Percentiles rank a stretch among this genome's conserved stretches.
These are phyloP conservation scores for Zaprionus capensis DNA, from an alignment of 1,140 invertebrate species.

Conservation along the genomic window DNA sequence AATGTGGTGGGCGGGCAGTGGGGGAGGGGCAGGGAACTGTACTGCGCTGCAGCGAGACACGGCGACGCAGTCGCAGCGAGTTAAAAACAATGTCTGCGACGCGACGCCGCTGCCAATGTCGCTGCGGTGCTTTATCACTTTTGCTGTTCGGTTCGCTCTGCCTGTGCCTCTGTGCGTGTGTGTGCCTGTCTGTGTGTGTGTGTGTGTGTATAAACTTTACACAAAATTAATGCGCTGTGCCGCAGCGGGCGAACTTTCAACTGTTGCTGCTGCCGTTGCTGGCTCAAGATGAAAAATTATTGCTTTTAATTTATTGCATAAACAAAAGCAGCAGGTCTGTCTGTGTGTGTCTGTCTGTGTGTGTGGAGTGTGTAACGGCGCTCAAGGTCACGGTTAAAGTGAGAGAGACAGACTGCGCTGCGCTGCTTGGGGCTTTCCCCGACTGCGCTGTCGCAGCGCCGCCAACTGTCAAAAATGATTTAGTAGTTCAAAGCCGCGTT, in stretches of 20 bases:
- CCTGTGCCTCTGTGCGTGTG: constrained; percentile 10
- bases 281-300: constrained; percentile 84
- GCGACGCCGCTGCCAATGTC: constrained; percentile 55
- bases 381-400: constrained; percentile 76
- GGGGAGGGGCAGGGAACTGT: background rate
- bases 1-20: constrained; percentile 5
- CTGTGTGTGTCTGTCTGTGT: constrained; percentile 18
- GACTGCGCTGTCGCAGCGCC: constrained; percentile 58
- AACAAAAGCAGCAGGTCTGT: constrained; percentile 65
- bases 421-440: constrained; percentile 76
- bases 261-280: constrained; percentile 69
- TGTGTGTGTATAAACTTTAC: constrained; percentile 65
- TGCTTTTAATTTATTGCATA: constrained; percentile 84
- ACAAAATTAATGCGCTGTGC: constrained; percentile 80
- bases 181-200: constrained; percentile 45
- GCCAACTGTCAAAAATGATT: constrained; percentile 82
- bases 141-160: constrained; percentile 15
- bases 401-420: constrained; percentile 20
- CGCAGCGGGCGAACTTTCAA: constrained; percentile 83
- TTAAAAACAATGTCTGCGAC: constrained; percentile 78
- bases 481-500: constrained; percentile 83
- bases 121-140: constrained; percentile 73
- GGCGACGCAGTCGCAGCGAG: constrained; percentile 75
- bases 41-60: constrained; percentile 20
- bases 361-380: constrained; percentile 57